Evolutionary conservation across 2,797 vertebrate genomes (phyloP), one percentile per base, ranked within the genome.

Genomic region (Rhadinocentrus ornatus): DNA sequence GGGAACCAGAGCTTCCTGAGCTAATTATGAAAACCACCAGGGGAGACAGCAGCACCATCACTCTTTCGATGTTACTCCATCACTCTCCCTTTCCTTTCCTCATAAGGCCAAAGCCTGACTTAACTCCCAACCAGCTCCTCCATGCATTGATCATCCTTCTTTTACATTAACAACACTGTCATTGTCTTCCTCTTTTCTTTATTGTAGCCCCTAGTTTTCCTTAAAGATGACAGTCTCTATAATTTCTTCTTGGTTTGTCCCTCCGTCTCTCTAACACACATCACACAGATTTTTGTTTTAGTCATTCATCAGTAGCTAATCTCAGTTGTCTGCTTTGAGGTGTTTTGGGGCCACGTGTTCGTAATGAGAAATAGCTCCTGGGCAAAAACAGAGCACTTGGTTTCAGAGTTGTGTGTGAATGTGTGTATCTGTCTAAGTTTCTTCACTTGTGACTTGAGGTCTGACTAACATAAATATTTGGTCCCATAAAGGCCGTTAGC

Each of bases 401-500:
- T 75, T n/a, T 60, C 5, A 70, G 55, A 16, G 64, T 62, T 64
- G 66, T 44, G 62, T 63, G 34, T 70, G 67, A 64, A 62, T 55
- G 39, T 65, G 66, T 74, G 71, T 34, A 59, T 73, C 11, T 71
- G 34, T 37, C 46, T 59, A 58, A 55, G 63, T 77, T 84, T 85
- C 75, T 81, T 75, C 70, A 72, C 72, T 31, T 71, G 81, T 71
- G 77, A 80, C 84, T 77, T 81, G 75, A 76, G 82, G 76, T 80
- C 84, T 81, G 24, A 83, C 86, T 88, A 75, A 81, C 74, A 76
- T 91, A 93, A 93, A 93, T 89, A 93, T 90, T 93, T 91, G 76
- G 84, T 71, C 86, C 81, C 89, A 82, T 81, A 71, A 85, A 84
- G 86, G 83, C 88, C 58, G 80, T 90, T 91, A 89, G 81, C 32